These are phyloP conservation scores for Cryptocheilus praepositus DNA, from an alignment of 2,888 invertebrate genomes.

Conservation along the genomic window DNA sequence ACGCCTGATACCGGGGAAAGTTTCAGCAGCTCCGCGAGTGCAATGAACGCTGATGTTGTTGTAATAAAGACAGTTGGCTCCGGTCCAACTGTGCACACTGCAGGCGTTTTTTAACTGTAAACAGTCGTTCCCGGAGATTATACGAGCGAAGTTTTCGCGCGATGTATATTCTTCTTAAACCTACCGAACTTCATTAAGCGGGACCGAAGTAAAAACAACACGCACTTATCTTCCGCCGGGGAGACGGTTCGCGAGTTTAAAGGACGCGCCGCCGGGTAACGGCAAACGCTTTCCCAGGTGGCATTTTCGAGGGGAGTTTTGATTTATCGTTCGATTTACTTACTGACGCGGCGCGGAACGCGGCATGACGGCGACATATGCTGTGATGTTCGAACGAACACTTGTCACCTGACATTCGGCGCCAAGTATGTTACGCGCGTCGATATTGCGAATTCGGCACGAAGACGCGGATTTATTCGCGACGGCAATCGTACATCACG, in stretches of 20 bases:
- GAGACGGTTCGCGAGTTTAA: too few relatives aligned
- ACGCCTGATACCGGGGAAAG: slow-evolving; percentile 13
- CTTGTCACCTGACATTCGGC: too few relatives aligned
- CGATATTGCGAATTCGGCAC: too few relatives aligned
- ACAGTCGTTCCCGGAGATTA: slow-evolving; percentile 30
- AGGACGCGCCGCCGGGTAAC: too few relatives aligned
- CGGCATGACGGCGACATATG: too few relatives aligned
- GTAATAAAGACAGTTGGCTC: slow-evolving; percentile 44
- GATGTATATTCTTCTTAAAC: slow-evolving; percentile 24
- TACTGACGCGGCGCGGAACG: not conserved
- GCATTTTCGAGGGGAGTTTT: slow-evolving; percentile 17
- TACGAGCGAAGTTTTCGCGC: slow-evolving; percentile 24
- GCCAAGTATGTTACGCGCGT: too few relatives aligned
- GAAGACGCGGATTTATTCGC: too few relatives aligned
- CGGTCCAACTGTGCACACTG: slow-evolving; percentile 26
- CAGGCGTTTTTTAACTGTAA: slow-evolving; percentile 27
- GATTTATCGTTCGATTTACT: slow-evolving; percentile 7
- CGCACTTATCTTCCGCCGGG: too few relatives aligned
- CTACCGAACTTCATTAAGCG: slow-evolving; percentile 5
- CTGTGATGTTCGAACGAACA: too few relatives aligned
- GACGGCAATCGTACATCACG: too few relatives aligned
- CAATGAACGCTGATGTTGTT: slow-evolving; percentile 18
- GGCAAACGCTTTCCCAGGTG: not conserved
- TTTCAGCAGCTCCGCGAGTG: slow-evolving; percentile 10
- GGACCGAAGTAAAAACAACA: too few relatives aligned